A percentile compares a stretch with the other conserved stretches of the same genome.
Evolutionary conservation across 1,140 invertebrate species (phyloP).

Genomic region (Meloidogyne floridensis): DNA sequence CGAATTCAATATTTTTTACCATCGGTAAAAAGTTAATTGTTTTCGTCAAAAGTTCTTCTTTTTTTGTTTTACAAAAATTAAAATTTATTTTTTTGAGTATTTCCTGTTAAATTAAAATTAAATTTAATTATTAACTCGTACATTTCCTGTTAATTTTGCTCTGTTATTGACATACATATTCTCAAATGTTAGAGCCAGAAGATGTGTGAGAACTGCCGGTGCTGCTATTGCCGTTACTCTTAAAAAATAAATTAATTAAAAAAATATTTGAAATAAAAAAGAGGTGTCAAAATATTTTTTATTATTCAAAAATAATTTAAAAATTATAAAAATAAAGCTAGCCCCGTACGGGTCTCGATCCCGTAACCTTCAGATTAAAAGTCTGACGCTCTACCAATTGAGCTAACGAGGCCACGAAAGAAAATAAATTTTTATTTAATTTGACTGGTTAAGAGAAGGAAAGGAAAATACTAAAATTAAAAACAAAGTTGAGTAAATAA

Average conservation of each 20-base stretch:
- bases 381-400: constrained; percentile 42
- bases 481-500: too few species aligned
- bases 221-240: constrained; percentile 25
- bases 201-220: constrained; percentile 14
- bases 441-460: background rate
- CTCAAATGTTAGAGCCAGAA: constrained; percentile 43
- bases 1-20: too few species aligned
- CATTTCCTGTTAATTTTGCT: too few species aligned
- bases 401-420: constrained; percentile 30
- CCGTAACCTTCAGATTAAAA: constrained; percentile 41
- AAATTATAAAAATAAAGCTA: constrained; percentile 16
- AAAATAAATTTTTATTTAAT: constrained; percentile 5
- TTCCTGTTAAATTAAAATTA: too few species aligned
- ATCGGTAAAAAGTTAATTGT: too few species aligned
- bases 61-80: too few species aligned
- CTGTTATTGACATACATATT: constrained; percentile 70
- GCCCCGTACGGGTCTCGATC: constrained; percentile 40
- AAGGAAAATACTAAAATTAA: background rate
- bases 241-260: constrained; percentile 8
- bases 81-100: too few species aligned
- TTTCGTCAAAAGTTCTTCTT: too few species aligned
- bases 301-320: background rate
- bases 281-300: too few species aligned
- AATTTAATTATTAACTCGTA: too few species aligned
- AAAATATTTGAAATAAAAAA: background rate